phyloP scores from a whole-genome alignment of 2,797 vertebrate species.

The Pipistrellus kuhlii region DNA sequence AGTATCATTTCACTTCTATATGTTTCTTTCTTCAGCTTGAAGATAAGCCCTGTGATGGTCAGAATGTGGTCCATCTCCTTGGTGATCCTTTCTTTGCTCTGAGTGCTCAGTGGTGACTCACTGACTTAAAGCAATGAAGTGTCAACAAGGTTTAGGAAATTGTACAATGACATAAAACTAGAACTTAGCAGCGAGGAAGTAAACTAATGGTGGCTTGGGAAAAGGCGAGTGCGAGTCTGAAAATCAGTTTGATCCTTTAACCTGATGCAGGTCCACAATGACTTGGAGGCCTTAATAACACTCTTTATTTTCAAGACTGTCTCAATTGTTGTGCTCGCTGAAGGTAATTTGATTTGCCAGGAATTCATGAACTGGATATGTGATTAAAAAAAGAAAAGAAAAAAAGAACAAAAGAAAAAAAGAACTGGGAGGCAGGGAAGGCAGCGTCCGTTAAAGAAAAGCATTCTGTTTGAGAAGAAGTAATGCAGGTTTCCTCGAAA shows the following conservation, averaged over 20 bases:
- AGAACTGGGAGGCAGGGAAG: conserved; percentile 8
- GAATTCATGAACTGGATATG: conserved; percentile 26
- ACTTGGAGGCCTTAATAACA: conserved; percentile 32
- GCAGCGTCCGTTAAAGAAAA: conserved; percentile 1
- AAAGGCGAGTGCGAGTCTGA: conserved; percentile 38
- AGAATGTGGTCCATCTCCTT: neutral
- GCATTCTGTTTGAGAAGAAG: conserved; percentile 12
- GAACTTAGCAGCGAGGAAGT: conserved; percentile 5
- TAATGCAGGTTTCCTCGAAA: conserved; percentile 35
- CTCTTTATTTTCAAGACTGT: conserved; percentile 64
- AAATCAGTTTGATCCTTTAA: conserved; percentile 58
- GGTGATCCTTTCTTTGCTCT: neutral
- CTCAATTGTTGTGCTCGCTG: neutral
- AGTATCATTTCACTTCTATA: neutral
- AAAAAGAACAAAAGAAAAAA: conserved; percentile 55
- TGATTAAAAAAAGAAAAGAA: neutral
- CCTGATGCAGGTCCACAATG: neutral
- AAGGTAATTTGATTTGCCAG: conserved; percentile 59
- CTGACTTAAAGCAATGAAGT: neutral
- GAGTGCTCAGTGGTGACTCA: neutral
- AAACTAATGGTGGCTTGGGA: neutral
- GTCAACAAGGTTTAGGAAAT: conserved; percentile 19
- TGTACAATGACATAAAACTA: conserved; percentile 29
- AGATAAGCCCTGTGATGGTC: neutral
- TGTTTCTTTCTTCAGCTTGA: neutral